Conservation (phyloP, 2,888 invertebrate genomes). For the Tricholauxania praeusta region DNA sequence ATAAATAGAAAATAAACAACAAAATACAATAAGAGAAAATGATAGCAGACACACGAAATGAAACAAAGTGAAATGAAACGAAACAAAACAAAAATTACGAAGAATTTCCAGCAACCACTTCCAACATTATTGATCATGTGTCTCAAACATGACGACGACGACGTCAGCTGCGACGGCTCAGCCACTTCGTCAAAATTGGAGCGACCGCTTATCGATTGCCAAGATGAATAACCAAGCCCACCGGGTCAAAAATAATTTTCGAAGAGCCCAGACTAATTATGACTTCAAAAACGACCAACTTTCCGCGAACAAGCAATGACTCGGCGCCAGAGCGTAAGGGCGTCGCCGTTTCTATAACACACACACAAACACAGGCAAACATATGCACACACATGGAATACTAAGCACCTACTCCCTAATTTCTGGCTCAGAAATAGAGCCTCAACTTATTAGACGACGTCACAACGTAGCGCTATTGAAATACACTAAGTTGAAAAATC, state of each 20-base stretch:
- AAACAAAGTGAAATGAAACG: constrained; percentile 17
- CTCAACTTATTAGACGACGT: too few species aligned
- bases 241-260: background rate
- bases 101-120: constrained; percentile 42
- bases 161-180: constrained; percentile 4
- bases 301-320: background rate
- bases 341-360: constrained; percentile 37
- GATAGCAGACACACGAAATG: background rate
- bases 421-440: too few species aligned
- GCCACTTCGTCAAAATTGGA: background rate
- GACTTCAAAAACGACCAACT: background rate
- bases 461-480: too few species aligned
- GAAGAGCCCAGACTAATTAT: background rate
- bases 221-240: constrained; percentile 20
- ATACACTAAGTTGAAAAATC: too few species aligned
- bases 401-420: background rate
- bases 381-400: background rate
- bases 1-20: background rate
- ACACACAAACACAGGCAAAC: constrained; percentile 6
- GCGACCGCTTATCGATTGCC: constrained; percentile 21
- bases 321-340: constrained; percentile 32
- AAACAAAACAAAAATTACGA: constrained; percentile 24
- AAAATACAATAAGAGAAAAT: background rate
- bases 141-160: constrained; percentile 25
- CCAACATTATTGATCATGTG: constrained; percentile 42